phyloP scores from a whole-genome alignment of 2,113 vertebrate species.

The Regulus satrapa region DNA sequence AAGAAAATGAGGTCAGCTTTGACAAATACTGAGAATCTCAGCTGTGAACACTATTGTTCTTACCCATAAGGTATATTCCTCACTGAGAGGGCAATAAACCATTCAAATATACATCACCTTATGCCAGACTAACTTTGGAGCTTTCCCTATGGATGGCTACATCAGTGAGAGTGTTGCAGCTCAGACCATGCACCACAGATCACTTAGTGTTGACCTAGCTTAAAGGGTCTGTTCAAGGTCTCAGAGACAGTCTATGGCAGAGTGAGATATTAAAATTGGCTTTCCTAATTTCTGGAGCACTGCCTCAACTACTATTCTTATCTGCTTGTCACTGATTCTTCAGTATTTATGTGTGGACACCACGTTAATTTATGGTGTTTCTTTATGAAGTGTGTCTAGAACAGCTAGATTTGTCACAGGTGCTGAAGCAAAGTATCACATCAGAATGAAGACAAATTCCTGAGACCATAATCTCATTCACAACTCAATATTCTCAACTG shows the following conservation, averaged over 20 bases:
- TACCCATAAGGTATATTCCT: background rate
- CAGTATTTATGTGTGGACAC: background rate
- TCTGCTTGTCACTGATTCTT: background rate
- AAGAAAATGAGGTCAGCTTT: background rate
- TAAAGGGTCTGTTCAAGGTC: background rate
- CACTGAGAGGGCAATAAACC: background rate
- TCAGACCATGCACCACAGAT: background rate
- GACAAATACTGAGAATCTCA: background rate
- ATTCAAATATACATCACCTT: background rate
- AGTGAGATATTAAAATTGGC: background rate
- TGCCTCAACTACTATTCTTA: background rate
- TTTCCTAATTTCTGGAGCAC: background rate
- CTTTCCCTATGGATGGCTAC: background rate
- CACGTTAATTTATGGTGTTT: background rate
- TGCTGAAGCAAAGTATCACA: background rate
- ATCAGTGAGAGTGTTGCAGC: background rate
- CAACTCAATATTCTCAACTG: background rate
- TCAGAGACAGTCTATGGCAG: background rate
- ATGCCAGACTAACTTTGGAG: background rate
- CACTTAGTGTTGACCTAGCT: background rate
- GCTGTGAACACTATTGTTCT: background rate
- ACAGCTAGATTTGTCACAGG: background rate
- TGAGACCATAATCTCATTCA: background rate
- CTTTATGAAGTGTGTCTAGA: background rate
- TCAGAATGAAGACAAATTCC: background rate